These are phyloP conservation scores for Dryobota labecula DNA, from an alignment of 2,888 invertebrate genomes.

Conservation along the genomic window DNA sequence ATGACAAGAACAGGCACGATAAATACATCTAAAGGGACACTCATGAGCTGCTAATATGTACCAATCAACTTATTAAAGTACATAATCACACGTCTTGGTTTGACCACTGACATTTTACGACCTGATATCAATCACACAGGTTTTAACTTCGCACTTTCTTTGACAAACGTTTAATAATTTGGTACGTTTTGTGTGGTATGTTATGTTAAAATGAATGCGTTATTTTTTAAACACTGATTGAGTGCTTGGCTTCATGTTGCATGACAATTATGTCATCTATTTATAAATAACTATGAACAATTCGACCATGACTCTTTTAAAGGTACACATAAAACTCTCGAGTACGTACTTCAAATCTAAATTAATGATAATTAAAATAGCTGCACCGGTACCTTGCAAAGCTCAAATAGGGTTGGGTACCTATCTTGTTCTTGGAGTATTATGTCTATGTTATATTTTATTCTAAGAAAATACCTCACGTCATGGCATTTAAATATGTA, in stretches of 20 bases:
- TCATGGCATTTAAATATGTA: conserved; percentile 9
- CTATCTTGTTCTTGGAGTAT: conserved; percentile 9
- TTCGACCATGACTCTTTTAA: conserved; percentile 70
- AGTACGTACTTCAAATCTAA: conserved; percentile 75
- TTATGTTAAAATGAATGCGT: conserved; percentile 31
- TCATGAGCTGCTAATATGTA: conserved; percentile 54
- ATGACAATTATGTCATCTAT: conserved; percentile 76
- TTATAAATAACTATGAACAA: conserved; percentile 77
- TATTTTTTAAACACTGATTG: conserved; percentile 55
- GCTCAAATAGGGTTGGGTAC: conserved; percentile 47
- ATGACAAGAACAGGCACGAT: conserved; percentile 17
- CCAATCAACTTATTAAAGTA: conserved; percentile 45
- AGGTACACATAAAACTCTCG: conserved; percentile 74
- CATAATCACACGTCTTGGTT: conserved; percentile 33
- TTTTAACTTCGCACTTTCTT: conserved; percentile 36
- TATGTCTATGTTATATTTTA: conserved; percentile 2
- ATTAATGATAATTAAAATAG: conserved; percentile 80
- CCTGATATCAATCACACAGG: conserved; percentile 35
- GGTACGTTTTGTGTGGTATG: conserved; percentile 5
- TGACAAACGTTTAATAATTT: conserved; percentile 30
- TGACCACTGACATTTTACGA: conserved; percentile 31
- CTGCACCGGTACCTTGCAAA: conserved; percentile 69
- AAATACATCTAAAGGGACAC: conserved; percentile 38
- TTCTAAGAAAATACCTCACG: conserved; percentile 24
- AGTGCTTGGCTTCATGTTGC: conserved; percentile 49